Evolutionary conservation across 92 coral and sea anemone genomes (phyloP).

Genomic region (Epizoanthus fatuus): DNA sequence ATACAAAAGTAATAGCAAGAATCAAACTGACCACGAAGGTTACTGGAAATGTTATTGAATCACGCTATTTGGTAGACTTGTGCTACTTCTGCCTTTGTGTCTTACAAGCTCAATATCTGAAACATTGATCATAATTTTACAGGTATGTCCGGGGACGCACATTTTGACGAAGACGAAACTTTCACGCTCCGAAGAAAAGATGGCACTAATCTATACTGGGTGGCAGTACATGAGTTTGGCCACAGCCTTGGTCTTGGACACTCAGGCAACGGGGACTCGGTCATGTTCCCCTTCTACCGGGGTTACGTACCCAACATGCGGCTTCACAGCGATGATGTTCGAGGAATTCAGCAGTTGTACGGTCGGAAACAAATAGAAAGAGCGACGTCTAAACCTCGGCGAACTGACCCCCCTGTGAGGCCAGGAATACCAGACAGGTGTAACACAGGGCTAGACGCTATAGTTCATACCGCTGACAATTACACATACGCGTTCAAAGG

Average conservation of each 20-base stretch:
- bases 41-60: too few species aligned
- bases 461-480: conserved; percentile 73
- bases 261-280: conserved; percentile 70
- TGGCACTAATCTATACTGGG: conserved; percentile 89
- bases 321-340: conserved; percentile 83
- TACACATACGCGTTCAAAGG: conserved; percentile 90
- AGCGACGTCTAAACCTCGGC: conserved; percentile 30
- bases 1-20: too few species aligned
- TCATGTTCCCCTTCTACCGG: conserved; percentile 94
- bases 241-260: conserved; percentile 97
- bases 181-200: conserved; percentile 61
- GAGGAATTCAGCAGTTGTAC: conserved; percentile 86
- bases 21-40: too few species aligned
- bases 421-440: conserved; percentile 74
- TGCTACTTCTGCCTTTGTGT: not conserved
- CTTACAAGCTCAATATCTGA: not conserved
- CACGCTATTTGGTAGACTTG: too few species aligned
- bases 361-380: conserved; percentile 68
- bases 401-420: conserved; percentile 51
- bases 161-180: conserved; percentile 91
- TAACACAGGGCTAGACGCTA: conserved; percentile 73
- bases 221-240: conserved; percentile 95
- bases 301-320: conserved; percentile 73
- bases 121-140: not conserved
- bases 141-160: conserved; percentile 92